Evolutionary conservation across 1,140 invertebrate genomes (phyloP).

Genomic region (Vollenhovia emeryi): DNA sequence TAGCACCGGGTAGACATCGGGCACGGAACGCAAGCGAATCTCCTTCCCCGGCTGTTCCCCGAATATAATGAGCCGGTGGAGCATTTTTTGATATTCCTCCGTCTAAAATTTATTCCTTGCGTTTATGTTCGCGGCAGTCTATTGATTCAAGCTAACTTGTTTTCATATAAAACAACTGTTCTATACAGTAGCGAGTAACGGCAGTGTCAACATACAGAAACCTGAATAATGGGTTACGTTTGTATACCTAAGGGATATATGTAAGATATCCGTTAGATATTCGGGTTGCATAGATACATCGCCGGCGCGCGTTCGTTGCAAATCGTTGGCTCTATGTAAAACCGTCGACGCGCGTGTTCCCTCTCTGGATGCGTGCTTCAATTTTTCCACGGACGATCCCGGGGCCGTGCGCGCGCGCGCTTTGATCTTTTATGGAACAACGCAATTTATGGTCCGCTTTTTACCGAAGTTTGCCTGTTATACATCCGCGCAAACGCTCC

Average conservation of each 20-base stretch:
- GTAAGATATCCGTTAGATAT: slow-evolving; percentile 29
- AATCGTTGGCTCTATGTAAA: slow-evolving; percentile 18
- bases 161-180: not conserved
- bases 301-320: not conserved
- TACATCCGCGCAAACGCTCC: slow-evolving; percentile 53
- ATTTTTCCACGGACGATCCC: slow-evolving; percentile 32
- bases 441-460: slow-evolving; percentile 53
- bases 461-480: slow-evolving; percentile 58
- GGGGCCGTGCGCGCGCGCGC: not conserved
- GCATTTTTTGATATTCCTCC: not conserved
- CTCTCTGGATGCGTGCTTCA: slow-evolving; percentile 26
- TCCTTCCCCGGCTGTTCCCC: not conserved
- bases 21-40: not conserved
- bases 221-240: not conserved
- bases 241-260: slow-evolving; percentile 1
- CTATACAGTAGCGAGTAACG: not conserved
- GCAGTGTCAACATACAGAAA: slow-evolving; percentile 2
- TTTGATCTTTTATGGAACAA: slow-evolving; percentile 61
- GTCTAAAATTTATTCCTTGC: not conserved
- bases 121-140: not conserved
- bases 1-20: not conserved
- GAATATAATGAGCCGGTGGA: not conserved
- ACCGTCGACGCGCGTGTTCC: slow-evolving; percentile 17
- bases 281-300: not conserved
- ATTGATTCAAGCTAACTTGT: slow-evolving; percentile 8